Evolutionary conservation across 1,140 invertebrate species (phyloP).

Genomic region (Trichonephila inaurata): DNA sequence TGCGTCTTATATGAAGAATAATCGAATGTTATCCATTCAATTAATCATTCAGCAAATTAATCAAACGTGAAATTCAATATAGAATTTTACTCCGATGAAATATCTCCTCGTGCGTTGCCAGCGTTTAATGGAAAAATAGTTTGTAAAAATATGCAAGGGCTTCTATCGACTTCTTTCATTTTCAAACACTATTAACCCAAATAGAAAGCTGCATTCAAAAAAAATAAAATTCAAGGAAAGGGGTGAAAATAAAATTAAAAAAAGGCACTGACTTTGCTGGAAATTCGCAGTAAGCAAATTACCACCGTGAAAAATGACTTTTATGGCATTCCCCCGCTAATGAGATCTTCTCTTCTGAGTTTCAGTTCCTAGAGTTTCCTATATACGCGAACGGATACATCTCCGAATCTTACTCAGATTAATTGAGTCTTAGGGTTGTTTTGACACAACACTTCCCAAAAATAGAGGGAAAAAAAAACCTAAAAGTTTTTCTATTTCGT

Average conservation of each 20-base stretch:
- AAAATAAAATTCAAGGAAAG: constrained; percentile 20
- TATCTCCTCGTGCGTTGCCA: not conserved
- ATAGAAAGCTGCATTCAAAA: not conserved
- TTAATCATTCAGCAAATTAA: constrained; percentile 8
- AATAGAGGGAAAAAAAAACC: not conserved
- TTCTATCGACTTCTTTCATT: not conserved
- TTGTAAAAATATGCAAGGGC: not conserved
- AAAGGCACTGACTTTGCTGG: not conserved
- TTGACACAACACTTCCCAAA: constrained; percentile 28
- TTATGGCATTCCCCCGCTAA: constrained; percentile 10
- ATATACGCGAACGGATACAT: not conserved
- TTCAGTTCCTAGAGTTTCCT: no score
- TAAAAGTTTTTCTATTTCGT: constrained; percentile 28
- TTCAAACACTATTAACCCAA: constrained; percentile 31
- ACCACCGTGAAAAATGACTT: constrained; percentile 45
- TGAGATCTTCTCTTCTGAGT: constrained; percentile 6
- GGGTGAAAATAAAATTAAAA: not conserved
- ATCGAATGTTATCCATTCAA: not conserved
- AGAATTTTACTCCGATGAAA: not conserved
- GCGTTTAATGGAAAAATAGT: constrained; percentile 25
- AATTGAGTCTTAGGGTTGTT: constrained; percentile 50
- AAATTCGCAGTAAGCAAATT: constrained; percentile 47
- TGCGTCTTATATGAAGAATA: no score
- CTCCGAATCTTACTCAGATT: constrained; percentile 44
- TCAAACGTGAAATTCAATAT: constrained; percentile 14